Conservation (phyloP, 2,113 vertebrate species). For the Carassius gibelio region DNA sequence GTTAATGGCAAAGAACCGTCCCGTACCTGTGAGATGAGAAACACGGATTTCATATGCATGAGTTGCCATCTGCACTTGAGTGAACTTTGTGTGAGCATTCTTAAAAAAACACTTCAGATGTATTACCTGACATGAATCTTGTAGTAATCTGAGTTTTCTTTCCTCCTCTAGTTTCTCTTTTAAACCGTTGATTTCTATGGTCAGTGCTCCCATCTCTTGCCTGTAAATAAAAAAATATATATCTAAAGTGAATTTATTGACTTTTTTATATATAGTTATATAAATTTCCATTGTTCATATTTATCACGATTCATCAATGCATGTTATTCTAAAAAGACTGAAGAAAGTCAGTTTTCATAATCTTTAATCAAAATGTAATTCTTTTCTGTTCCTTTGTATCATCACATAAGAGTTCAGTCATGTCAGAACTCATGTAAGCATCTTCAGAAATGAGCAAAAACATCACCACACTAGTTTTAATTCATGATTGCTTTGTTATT, state of each 20-base stretch:
- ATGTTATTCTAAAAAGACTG: background rate
- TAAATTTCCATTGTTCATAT: background rate
- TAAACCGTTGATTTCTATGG: slow-evolving; percentile 60
- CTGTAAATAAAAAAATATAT: slow-evolving; percentile 48
- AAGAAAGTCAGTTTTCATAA: background rate
- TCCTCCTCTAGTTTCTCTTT: slow-evolving; percentile 63
- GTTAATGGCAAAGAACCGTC: background rate
- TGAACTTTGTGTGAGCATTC: background rate
- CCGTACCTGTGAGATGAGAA: background rate
- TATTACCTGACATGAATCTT: slow-evolving; percentile 38
- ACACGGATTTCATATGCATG: background rate
- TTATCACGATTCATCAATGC: background rate
- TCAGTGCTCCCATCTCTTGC: slow-evolving; percentile 61
- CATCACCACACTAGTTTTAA: background rate
- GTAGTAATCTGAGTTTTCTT: slow-evolving; percentile 45
- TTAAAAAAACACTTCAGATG: background rate
- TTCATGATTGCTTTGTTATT: background rate
- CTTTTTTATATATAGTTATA: background rate
- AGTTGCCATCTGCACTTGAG: background rate
- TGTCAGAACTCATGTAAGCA: background rate
- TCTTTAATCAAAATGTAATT: background rate
- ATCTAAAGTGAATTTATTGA: background rate
- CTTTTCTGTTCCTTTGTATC: background rate
- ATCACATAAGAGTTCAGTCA: background rate
- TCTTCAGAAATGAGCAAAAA: background rate